Base-by-base conservation (phyloP, 2,888 invertebrate genomes). In the Pheosia gnoma region DNA sequence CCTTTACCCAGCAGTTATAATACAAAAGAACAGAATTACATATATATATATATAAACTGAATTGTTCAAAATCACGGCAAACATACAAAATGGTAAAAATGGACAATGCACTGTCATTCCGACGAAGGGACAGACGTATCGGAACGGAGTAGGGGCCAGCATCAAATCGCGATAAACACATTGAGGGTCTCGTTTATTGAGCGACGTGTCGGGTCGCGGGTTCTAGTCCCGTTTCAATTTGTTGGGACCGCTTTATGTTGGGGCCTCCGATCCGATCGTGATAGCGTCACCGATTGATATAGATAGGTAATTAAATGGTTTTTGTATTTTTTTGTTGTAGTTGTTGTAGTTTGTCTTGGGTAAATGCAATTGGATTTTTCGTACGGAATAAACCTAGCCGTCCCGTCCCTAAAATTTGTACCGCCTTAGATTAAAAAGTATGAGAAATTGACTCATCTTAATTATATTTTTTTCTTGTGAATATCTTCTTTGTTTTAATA, bases 101-200 rank as follows among this genome's bases (percentile, higher is more conserved):
- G 5, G 49, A 61, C 45, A 59, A 62, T 70, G 68, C 66, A 65
- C 63, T 57, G 67, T 74, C 72, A 68, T 58, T n/a, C 49, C 70
- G 75, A 75, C 69, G 67, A 70, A 77, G 71, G 77, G 69, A 71
- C 63, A 57, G 49, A 47, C 41, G 57, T 65, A 63, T 59, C 59
- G 52, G 57, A 60, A 60, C n/a, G 55, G 38, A 60, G 57, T 60
- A 57, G 65, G 68, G 72, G 68, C 76, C 68, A 66, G 72, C 73
- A 72, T 74, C 70, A 79, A 84, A 82, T 80, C 81, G 81, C 80
- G 83, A 86, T 86, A 85, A 86, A 86, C 81, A 83, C 82, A 82
- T 83, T 76, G 74, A 68, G 72, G 72, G 72, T 73, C 70, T 39
- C 73, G 69, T 74, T 75, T 78, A 79, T 81, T 77, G 78, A 80